These are phyloP conservation scores for Xiphophorus birchmanni DNA, from an alignment of 2,797 vertebrate genomes.

Conservation along the genomic window DNA sequence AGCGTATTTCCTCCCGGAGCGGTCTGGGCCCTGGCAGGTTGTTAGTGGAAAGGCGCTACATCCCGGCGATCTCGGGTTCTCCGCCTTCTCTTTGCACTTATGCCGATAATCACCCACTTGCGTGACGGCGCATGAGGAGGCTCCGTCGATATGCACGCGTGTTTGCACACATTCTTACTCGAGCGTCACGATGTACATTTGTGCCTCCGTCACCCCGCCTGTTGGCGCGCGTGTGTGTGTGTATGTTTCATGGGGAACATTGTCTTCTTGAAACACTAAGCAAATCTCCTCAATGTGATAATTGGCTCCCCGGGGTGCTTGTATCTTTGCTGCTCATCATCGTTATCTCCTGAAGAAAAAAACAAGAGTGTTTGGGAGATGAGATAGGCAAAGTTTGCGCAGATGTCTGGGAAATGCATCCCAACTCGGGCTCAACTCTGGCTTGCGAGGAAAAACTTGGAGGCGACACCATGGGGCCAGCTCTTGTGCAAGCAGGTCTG, in stretches of 20 bases:
- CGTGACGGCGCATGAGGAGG: slow-evolving; percentile 58
- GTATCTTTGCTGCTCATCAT: slow-evolving; percentile 73
- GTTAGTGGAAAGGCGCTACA: slow-evolving; percentile 52
- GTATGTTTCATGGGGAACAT: slow-evolving; percentile 62
- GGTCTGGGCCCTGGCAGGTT: slow-evolving; percentile 51
- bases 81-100: slow-evolving; percentile 57
- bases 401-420: slow-evolving; percentile 54
- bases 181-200: slow-evolving; percentile 47
- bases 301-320: slow-evolving; percentile 79
- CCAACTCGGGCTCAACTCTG: slow-evolving; percentile 59
- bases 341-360: slow-evolving; percentile 63
- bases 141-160: slow-evolving; percentile 29
- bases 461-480: slow-evolving; percentile 36
- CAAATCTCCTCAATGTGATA: slow-evolving; percentile 81
- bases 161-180: slow-evolving; percentile 44
- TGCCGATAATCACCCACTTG: slow-evolving; percentile 67
- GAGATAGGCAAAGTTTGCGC: slow-evolving; percentile 65
- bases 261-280: slow-evolving; percentile 78
- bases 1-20: slow-evolving; percentile 38
- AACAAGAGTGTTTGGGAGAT: slow-evolving; percentile 48
- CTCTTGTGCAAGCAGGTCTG: slow-evolving; percentile 49
- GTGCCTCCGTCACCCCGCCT: slow-evolving; percentile 10
- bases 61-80: slow-evolving; percentile 51
- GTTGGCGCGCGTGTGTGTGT: slow-evolving; percentile 11
- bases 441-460: slow-evolving; percentile 53